phyloP scores from a whole-genome alignment of 2,888 invertebrate species.

The Luperina testacea region DNA sequence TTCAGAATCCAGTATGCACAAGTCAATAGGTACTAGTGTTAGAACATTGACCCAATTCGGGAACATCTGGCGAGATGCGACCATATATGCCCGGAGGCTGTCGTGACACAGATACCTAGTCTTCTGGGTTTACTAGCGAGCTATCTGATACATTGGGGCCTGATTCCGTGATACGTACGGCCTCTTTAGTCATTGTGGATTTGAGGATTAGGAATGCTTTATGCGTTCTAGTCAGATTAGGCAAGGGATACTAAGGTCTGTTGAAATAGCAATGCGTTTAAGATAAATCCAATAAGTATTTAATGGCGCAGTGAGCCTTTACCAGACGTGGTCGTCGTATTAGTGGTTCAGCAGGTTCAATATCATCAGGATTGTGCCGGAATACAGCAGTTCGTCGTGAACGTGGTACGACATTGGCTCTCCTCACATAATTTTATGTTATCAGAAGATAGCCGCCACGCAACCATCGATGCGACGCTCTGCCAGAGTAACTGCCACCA shows the following conservation, averaged over 20 bases:
- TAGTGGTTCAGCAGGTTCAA: not conserved
- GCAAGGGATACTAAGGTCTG: constrained; percentile 5
- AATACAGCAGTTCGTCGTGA: not conserved
- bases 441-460: not conserved
- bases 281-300: not conserved
- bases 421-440: not conserved
- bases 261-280: not conserved
- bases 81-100: constrained; percentile 59
- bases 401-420: not conserved
- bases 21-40: constrained; percentile 47
- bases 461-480: not conserved
- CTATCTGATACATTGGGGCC: constrained; percentile 19
- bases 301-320: not conserved
- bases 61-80: constrained; percentile 57
- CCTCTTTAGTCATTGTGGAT: not conserved
- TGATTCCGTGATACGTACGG: constrained; percentile 7
- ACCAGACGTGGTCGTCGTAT: not conserved
- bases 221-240: constrained; percentile 22
- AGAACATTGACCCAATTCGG: constrained; percentile 64
- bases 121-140: constrained; percentile 9
- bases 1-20: constrained; percentile 40
- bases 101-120: constrained; percentile 38
- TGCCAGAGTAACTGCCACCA: not conserved
- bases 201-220: constrained; percentile 25
- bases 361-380: not conserved